Evolutionary conservation across 2,113 vertebrate species (phyloP).

Genomic region (Neolamprologus falcicula): DNA sequence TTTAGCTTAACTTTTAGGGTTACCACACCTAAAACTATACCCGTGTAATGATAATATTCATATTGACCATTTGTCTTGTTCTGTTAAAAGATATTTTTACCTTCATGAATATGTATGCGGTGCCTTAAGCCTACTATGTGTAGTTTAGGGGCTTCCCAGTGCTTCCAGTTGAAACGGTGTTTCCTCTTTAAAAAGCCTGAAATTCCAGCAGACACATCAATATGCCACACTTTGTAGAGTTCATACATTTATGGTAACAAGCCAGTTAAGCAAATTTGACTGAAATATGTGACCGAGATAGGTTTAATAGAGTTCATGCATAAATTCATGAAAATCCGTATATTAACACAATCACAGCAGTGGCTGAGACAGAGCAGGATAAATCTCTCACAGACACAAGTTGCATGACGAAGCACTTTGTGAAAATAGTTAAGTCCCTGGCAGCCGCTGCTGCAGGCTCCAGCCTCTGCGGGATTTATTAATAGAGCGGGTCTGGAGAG

Average conservation of each 20-base stretch:
- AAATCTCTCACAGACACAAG: conserved; percentile 27
- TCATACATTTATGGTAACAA: background rate
- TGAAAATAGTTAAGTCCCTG: conserved; percentile 38
- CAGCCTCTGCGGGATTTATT: conserved; percentile 46
- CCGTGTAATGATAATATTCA: background rate
- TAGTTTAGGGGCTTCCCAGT: background rate
- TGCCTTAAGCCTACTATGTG: background rate
- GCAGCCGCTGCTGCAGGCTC: conserved; percentile 16
- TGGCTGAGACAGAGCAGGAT: background rate
- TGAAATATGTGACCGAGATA: background rate
- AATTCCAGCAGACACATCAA: background rate
- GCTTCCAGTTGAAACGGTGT: background rate
- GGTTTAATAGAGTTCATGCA: background rate
- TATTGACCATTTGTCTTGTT: background rate
- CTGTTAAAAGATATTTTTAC: background rate
- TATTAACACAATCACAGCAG: background rate
- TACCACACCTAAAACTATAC: background rate
- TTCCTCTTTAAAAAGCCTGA: background rate
- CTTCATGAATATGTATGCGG: background rate
- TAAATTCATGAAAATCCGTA: conserved; percentile 5
- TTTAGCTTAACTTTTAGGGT: background rate
- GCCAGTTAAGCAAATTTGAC: background rate
- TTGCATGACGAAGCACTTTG: conserved; percentile 62
- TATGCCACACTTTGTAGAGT: background rate
- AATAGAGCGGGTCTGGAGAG: conserved; percentile 47